phyloP scores from a whole-genome alignment of 2,113 vertebrate genomes.

The Gulo gulo region DNA sequence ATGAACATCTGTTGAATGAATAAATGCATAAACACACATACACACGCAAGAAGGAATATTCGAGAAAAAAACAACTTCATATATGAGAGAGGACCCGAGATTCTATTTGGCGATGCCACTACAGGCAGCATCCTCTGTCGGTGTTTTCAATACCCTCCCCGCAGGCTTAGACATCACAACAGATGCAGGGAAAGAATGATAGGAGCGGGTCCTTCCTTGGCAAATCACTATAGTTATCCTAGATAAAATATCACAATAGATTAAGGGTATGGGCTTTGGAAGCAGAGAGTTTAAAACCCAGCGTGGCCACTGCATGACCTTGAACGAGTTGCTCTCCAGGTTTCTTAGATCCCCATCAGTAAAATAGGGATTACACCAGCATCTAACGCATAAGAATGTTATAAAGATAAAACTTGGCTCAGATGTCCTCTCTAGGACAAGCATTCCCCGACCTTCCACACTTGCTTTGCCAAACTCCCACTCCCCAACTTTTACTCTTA shows the following conservation, averaged over 20 bases:
- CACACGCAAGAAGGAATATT: not conserved
- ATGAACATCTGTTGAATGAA: not conserved
- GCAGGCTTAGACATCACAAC: not conserved
- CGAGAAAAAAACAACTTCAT: not conserved
- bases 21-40: rapidly evolving
- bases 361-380: not conserved
- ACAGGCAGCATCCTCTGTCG: not conserved
- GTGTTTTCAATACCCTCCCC: rapidly evolving
- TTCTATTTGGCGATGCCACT: rapidly evolving
- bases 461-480: rapidly evolving
- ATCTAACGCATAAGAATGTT: not conserved
- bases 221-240: not conserved
- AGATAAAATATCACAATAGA: not conserved
- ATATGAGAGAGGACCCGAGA: rapidly evolving
- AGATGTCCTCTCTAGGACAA: no score
- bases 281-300: not conserved
- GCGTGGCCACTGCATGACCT: not conserved
- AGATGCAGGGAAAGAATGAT: rapidly evolving
- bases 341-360: not conserved
- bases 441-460: not conserved
- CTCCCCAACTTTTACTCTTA: not conserved
- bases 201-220: not conserved
- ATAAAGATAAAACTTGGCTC: not conserved
- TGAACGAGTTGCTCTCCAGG: not conserved
- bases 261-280: not conserved